Evolutionary conservation across 2,797 vertebrate genomes (phyloP).

Genomic region (Alfaro cultratus): DNA sequence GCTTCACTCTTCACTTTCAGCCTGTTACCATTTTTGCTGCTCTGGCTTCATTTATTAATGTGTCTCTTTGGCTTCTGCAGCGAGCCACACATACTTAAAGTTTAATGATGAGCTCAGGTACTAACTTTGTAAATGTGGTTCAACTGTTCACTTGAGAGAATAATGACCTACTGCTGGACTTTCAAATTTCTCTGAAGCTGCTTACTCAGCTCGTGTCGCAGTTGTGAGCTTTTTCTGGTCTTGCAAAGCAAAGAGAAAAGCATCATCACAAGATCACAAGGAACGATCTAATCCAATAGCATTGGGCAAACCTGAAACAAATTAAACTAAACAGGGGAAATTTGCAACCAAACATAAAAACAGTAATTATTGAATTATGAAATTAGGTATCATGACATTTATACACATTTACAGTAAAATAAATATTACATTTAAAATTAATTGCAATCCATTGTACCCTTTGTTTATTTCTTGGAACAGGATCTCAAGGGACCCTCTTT

Average conservation of each 20-base stretch:
- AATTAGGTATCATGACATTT: background rate
- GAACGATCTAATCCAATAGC: background rate
- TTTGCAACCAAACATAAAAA: background rate
- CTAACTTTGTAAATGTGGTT: constrained; percentile 32
- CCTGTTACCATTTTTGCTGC: background rate
- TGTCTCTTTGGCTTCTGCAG: constrained; percentile 9
- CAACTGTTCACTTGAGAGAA: constrained; percentile 41
- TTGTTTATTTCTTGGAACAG: constrained; percentile 9
- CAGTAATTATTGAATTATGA: background rate
- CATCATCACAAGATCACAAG: constrained; percentile 19
- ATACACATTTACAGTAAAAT: background rate
- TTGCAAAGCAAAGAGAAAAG: constrained; percentile 5
- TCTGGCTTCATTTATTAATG: constrained; percentile 7
- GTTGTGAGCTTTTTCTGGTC: background rate
- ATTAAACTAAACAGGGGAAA: background rate
- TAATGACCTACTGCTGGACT: constrained; percentile 25
- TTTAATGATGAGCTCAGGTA: constrained; percentile 45
- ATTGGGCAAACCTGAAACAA: constrained; percentile 1
- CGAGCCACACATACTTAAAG: constrained; percentile 29
- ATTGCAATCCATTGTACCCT: constrained; percentile 9
- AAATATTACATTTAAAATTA: constrained; percentile 6
- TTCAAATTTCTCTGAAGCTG: constrained; percentile 17
- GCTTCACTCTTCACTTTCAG: constrained; percentile 9
- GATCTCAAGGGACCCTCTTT: constrained; percentile 17
- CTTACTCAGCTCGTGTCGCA: constrained; percentile 11